phyloP scores from a whole-genome alignment of 2,888 invertebrate genomes.

The Nezara viridula region DNA sequence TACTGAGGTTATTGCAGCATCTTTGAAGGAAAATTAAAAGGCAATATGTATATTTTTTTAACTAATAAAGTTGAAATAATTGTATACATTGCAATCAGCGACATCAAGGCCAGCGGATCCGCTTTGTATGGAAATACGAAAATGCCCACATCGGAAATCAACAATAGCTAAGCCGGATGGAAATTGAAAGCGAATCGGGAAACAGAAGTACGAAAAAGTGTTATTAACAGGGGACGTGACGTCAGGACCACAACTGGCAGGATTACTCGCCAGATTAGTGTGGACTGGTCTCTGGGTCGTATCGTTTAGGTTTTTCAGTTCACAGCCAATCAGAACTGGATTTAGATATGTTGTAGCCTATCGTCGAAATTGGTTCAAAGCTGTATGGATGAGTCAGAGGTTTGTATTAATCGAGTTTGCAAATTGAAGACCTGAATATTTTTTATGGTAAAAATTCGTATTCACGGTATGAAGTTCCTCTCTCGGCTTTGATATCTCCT shows the following conservation, averaged over 20 bases:
- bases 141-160: background rate
- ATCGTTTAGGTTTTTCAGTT: conserved; percentile 24
- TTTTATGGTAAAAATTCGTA: background rate
- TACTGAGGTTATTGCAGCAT: no score
- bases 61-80: background rate
- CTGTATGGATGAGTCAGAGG: conserved; percentile 8
- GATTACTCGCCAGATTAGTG: background rate
- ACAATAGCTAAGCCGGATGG: background rate
- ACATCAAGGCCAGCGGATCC: background rate
- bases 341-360: background rate
- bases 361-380: conserved; percentile 27
- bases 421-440: conserved; percentile 20
- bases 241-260: background rate
- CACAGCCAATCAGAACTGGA: conserved; percentile 14
- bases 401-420: background rate
- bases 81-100: background rate
- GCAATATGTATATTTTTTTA: background rate
- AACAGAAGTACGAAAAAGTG: conserved; percentile 25
- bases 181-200: conserved; percentile 26
- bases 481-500: background rate
- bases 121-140: background rate
- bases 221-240: conserved; percentile 21
- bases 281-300: background rate
- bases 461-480: background rate
- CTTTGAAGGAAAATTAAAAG: no score